phyloP scores from a whole-genome alignment of 2,797 vertebrate species.

The Periparus ater region DNA sequence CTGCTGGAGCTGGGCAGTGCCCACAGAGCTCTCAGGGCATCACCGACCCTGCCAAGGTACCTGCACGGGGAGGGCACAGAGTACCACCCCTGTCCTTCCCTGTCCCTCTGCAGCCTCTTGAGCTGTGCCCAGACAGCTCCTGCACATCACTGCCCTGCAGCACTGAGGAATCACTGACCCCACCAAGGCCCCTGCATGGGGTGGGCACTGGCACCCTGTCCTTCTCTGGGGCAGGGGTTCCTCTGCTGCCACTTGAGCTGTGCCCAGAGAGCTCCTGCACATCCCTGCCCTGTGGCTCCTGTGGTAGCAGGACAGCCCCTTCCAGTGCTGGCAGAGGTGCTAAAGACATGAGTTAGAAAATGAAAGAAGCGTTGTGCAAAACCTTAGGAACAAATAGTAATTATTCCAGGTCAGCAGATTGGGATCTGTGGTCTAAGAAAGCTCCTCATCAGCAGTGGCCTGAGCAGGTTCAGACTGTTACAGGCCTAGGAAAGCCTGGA shows the following conservation, averaged over 20 bases:
- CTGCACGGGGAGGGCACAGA: not conserved
- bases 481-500: not conserved
- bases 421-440: not conserved
- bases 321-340: not conserved
- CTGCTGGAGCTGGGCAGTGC: not conserved
- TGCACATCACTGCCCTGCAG: accelerated
- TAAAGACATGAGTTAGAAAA: not conserved
- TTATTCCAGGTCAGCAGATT: not conserved
- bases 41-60: slow-evolving; percentile 85
- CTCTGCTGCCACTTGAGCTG: not conserved
- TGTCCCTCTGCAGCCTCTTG: not conserved
- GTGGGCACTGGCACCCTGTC: accelerated
- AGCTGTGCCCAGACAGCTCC: not conserved
- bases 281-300: accelerated
- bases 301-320: not conserved
- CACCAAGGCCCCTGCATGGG: accelerated
- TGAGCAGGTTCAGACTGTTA: not conserved
- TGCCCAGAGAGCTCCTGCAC: not conserved
- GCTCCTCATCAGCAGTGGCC: not conserved
- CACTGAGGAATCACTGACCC: not conserved
- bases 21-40: slow-evolving; percentile 50
- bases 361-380: accelerated
- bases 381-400: accelerated
- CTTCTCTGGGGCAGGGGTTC: not conserved
- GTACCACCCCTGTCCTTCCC: not conserved